Percentiles rank a stretch among this genome's conserved stretches.
Conservation (phyloP, 1,140 invertebrate genomes). For the Drosophila sp. region DNA sequence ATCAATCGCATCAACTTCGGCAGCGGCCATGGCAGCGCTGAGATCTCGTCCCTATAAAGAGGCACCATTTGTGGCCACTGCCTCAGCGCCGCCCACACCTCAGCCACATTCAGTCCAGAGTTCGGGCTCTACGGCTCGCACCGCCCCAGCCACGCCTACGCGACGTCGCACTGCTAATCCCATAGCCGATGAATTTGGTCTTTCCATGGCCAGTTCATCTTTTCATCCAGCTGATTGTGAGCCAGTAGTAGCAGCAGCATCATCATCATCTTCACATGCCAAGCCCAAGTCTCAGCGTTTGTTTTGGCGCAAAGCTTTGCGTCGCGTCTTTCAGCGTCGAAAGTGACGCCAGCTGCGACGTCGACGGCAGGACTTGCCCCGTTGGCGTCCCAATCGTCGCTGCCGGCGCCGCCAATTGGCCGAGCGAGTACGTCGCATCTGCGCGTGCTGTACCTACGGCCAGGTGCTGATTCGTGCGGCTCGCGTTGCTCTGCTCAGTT, state of each 20-base stretch:
- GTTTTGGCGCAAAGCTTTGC: conserved; percentile 67
- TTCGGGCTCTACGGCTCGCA: conserved; percentile 40
- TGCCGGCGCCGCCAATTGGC: conserved; percentile 66
- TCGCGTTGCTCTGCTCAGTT: conserved; percentile 68
- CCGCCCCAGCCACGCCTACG: conserved; percentile 59
- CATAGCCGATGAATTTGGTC: conserved; percentile 39
- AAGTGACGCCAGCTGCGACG: conserved; percentile 72
- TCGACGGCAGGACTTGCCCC: conserved; percentile 71
- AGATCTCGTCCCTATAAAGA: conserved; percentile 55
- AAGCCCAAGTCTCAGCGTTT: conserved; percentile 67
- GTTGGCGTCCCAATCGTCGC: conserved; percentile 66
- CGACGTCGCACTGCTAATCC: conserved; percentile 27
- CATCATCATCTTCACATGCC: conserved; percentile 10
- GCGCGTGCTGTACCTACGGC: conserved; percentile 70
- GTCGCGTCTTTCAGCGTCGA: conserved; percentile 68
- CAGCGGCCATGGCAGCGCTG: conserved; percentile 67
- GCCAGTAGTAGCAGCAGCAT: conserved; percentile 23
- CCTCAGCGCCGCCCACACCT: conserved; percentile 66
- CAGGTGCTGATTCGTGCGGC: conserved; percentile 60
- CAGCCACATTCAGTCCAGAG: conserved; percentile 44
- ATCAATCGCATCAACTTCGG: conserved; percentile 71
- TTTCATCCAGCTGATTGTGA: neutral
- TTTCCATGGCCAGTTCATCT: conserved; percentile 1
- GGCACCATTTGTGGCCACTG: conserved; percentile 49
- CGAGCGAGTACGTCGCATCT: conserved; percentile 66